Evolutionary conservation across 1,140 invertebrate genomes (phyloP).

Genomic region (Rhopalosiphum maidis): DNA sequence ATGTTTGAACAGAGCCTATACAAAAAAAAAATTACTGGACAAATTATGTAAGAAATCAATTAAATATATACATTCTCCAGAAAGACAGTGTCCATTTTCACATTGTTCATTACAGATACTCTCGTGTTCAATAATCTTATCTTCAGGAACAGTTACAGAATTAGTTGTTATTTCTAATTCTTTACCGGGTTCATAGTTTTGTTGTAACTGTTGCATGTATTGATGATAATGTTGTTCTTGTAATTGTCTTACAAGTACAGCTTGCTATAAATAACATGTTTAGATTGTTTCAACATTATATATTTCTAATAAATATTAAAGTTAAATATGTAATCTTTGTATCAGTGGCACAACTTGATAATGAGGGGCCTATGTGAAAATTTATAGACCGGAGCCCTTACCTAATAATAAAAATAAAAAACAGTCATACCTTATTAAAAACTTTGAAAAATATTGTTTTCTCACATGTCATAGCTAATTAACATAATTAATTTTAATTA

Average conservation of each 20-base stretch:
- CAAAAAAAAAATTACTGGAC: background rate
- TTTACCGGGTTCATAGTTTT: slow-evolving; percentile 63
- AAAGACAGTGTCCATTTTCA: slow-evolving; percentile 35
- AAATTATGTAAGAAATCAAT: background rate
- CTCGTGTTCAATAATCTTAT: slow-evolving; percentile 43
- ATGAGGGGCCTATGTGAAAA: too few relatives aligned
- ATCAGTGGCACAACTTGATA: too few relatives aligned
- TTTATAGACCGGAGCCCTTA: too few relatives aligned
- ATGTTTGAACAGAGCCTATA: slow-evolving; percentile 51
- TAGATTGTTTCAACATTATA: background rate
- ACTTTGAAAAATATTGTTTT: too few relatives aligned
- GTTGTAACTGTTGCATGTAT: slow-evolving; percentile 89
- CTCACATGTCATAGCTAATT: too few relatives aligned
- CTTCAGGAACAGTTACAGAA: slow-evolving; percentile 25
- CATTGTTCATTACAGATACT: slow-evolving; percentile 39
- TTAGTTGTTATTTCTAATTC: slow-evolving; percentile 46
- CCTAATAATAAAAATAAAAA: too few relatives aligned
- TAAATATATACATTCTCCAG: slow-evolving; percentile 47
- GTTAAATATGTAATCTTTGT: background rate
- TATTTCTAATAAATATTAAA: background rate
- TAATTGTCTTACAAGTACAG: slow-evolving; percentile 86
- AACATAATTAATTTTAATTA: too few relatives aligned
- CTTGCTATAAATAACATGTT: slow-evolving; percentile 72
- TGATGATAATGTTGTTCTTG: slow-evolving; percentile 98
- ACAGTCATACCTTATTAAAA: too few relatives aligned